Percentiles rank a stretch among this genome's conserved stretches.
Conservation (phyloP, 2,113 vertebrate genomes). For the Phyllostomus discolor region DNA sequence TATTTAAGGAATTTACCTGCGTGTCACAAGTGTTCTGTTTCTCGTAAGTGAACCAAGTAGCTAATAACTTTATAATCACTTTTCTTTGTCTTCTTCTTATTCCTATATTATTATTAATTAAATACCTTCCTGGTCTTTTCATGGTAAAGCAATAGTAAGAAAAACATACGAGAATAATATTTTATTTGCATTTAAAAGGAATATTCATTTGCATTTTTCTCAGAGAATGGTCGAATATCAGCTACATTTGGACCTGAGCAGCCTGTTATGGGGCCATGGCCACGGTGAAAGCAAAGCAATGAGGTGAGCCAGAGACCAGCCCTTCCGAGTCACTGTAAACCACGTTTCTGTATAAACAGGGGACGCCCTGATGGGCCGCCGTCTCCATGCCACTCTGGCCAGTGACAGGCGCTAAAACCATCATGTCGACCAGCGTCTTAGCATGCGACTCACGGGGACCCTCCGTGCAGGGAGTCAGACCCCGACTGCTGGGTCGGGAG, state of each 20-base stretch:
- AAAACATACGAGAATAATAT: background rate
- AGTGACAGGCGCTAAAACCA: background rate
- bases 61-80: background rate
- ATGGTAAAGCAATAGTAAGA: background rate
- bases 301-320: background rate
- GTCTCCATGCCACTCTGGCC: background rate
- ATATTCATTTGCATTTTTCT: background rate
- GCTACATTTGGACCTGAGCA: background rate
- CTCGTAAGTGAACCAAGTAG: background rate
- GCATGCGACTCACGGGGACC: background rate
- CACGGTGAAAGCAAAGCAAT: background rate
- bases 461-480: rapidly evolving
- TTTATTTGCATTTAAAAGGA: background rate
- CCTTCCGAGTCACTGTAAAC: background rate
- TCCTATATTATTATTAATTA: background rate
- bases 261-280: background rate
- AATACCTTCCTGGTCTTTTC: background rate
- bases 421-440: background rate
- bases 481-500: rapidly evolving
- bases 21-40: background rate
- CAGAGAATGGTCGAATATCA: background rate
- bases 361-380: background rate
- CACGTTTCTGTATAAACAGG: background rate
- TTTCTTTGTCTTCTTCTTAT: background rate
- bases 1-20: background rate